A percentile compares a stretch with the other conserved stretches of the same genome.
These are phyloP conservation scores for Sialia sialis DNA, from an alignment of 2,113 vertebrate species.

Conservation along the genomic window DNA sequence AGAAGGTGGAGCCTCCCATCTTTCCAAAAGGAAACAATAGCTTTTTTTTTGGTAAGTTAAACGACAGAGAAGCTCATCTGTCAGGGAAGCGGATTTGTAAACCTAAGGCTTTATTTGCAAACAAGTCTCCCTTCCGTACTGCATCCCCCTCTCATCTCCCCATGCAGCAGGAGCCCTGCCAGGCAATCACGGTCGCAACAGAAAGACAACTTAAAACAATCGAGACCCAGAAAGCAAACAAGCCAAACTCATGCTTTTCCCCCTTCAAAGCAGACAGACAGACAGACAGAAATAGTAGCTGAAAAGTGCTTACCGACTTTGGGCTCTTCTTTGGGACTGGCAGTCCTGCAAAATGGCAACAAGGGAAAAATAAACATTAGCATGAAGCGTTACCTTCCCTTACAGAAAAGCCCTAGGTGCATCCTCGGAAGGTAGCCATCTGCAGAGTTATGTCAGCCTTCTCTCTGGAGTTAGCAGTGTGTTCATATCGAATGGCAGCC, in stretches of 20 bases:
- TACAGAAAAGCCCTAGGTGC: constrained; percentile 69
- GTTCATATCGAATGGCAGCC: constrained; percentile 79
- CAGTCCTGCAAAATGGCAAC: constrained; percentile 89
- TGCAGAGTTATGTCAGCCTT: constrained; percentile 80
- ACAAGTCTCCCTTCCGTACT: neutral
- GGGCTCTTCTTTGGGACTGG: constrained; percentile 98
- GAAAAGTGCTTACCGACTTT: constrained; percentile 91
- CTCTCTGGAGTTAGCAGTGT: constrained; percentile 74
- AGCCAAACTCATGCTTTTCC: constrained; percentile 1
- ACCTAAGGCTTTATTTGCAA: constrained; percentile 24
- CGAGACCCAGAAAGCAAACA: constrained; percentile 16
- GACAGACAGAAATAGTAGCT: constrained; percentile 61
- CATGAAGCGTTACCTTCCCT: constrained; percentile 71
- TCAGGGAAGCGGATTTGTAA: neutral
- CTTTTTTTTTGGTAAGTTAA: constrained; percentile 46
- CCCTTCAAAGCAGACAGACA: constrained; percentile 10
- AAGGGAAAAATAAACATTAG: constrained; percentile 80
- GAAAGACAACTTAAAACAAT: constrained; percentile 59
- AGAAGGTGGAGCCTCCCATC: constrained; percentile 66
- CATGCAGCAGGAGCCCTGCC: constrained; percentile 56
- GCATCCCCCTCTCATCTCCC: constrained; percentile 42
- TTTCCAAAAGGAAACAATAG: constrained; percentile 68
- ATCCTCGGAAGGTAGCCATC: constrained; percentile 76
- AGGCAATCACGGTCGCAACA: constrained; percentile 44
- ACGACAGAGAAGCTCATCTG: constrained; percentile 11